Percentiles rank a stretch among this genome's conserved stretches.
phyloP scores from a whole-genome alignment of 2,888 invertebrate genomes.

The Noctua janthina region DNA sequence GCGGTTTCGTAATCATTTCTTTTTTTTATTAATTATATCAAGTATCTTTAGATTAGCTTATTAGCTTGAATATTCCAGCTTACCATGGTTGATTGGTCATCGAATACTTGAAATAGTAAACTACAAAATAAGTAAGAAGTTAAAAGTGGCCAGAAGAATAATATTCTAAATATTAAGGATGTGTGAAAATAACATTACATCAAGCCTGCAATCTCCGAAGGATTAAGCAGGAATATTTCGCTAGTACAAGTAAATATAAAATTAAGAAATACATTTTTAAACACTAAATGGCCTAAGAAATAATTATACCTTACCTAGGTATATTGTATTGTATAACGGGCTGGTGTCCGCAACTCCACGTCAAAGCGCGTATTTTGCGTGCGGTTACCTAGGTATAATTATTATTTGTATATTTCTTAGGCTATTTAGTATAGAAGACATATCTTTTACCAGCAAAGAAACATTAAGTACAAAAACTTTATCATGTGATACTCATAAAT shows the following conservation, averaged over 20 bases:
- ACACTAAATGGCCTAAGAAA: background rate
- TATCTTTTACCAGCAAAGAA: background rate
- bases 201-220: background rate
- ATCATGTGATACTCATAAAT: conserved; percentile 42
- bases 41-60: conserved; percentile 34
- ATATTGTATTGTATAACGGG: too few species aligned
- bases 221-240: background rate
- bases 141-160: background rate
- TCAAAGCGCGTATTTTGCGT: too few species aligned
- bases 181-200: background rate
- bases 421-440: background rate
- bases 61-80: conserved; percentile 16
- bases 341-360: too few species aligned
- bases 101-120: background rate
- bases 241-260: background rate
- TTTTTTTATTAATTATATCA: conserved; percentile 10
- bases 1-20: conserved; percentile 8
- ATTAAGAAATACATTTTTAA: background rate
- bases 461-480: conserved; percentile 7
- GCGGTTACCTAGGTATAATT: too few species aligned
- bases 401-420: too few species aligned
- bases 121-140: background rate
- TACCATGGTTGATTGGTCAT: background rate
- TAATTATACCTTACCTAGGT: background rate
- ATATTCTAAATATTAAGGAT: background rate